Evolutionary conservation across 2,113 vertebrate genomes (phyloP), one percentile per base, ranked within the genome.

Genomic region (Macquaria australasica): DNA sequence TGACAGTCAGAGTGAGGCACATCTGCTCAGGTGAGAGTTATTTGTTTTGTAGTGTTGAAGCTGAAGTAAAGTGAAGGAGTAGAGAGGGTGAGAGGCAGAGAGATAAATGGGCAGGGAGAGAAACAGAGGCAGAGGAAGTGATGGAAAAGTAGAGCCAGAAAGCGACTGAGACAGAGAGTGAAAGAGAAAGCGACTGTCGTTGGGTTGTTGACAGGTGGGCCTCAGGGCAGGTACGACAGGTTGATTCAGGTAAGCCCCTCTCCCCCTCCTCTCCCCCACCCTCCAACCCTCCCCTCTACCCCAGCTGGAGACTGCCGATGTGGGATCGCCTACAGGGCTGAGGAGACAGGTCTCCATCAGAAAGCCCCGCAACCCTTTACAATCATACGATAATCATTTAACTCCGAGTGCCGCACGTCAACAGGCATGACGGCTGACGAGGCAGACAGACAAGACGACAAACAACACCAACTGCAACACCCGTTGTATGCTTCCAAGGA

Each of bases 321-420:
- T 81, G 77, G 88, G 90, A 94, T 92, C 69, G 94, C 95, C 95
- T 95, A 93, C 91, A 95, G 95, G 93, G 89, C 79, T 91, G 84
- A 85, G 86, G 70, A 91, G 84, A 91, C 86, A 87, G 88, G 84
- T 90, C 90, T 90, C 90, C 89, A 88, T 92, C 92, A 94, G 91
- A 92, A 86, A 88, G 71, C 77, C 83, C 74, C 56, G 43, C 73
- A 84, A 81, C 63, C 77, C 79, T 90, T 92, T 91, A 87, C 79
- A 88, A 92, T 95, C 92, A 90, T 83, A 86, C 85, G 79, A 92
- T 94, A 94, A 94, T 91, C 88, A 92, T 93, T 93, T 89, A 87
- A 93, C 89, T 91, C 80, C 10, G 76, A 87, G 87, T 83, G 81
- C 83, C 78, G 75, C 23, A 70, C 69, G 84, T 92, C 93, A 94